Percentiles rank a stretch among this genome's conserved stretches.
Evolutionary conservation across 2,888 invertebrate species (phyloP).

Genomic region (Lycaena phlaeas): DNA sequence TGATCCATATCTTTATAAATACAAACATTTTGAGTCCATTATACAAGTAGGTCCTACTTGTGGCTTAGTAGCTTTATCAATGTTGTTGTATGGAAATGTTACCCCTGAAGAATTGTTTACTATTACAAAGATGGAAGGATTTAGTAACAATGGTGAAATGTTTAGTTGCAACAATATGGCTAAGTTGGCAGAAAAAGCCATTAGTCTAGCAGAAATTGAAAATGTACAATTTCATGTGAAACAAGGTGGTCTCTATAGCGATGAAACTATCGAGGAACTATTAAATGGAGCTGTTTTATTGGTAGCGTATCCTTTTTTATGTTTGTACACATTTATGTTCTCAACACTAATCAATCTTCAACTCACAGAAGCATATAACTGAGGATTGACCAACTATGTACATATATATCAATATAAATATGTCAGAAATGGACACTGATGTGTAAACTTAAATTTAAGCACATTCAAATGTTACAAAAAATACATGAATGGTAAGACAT

Average conservation of each 20-base stretch:
- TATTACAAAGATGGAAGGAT: conserved; percentile 76
- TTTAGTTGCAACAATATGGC: conserved; percentile 83
- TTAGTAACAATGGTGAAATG: conserved; percentile 91
- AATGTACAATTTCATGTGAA: conserved; percentile 48
- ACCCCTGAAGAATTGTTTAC: conserved; percentile 73
- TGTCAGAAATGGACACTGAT: no score
- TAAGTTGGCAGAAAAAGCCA: conserved; percentile 71
- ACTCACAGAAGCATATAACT: no score
- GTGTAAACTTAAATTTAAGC: no score
- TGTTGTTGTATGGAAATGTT: conserved; percentile 77
- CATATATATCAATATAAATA: no score
- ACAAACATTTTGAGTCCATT: conserved; percentile 47
- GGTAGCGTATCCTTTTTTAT: conserved; percentile 75
- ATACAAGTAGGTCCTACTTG: conserved; percentile 82
- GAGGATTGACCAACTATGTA: no score
- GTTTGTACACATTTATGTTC: no score
- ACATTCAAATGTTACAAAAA: no score
- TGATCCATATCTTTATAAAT: conserved; percentile 62
- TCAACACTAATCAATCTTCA: no score
- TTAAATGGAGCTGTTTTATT: conserved; percentile 72
- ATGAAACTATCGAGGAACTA: conserved; percentile 63
- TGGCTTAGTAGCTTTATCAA: conserved; percentile 89
- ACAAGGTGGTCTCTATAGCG: conserved; percentile 54
- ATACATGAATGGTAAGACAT: no score
- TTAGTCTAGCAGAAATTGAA: conserved; percentile 54